Conservation (phyloP, 2,797 vertebrate species). For the Eulemur rubriventer region DNA sequence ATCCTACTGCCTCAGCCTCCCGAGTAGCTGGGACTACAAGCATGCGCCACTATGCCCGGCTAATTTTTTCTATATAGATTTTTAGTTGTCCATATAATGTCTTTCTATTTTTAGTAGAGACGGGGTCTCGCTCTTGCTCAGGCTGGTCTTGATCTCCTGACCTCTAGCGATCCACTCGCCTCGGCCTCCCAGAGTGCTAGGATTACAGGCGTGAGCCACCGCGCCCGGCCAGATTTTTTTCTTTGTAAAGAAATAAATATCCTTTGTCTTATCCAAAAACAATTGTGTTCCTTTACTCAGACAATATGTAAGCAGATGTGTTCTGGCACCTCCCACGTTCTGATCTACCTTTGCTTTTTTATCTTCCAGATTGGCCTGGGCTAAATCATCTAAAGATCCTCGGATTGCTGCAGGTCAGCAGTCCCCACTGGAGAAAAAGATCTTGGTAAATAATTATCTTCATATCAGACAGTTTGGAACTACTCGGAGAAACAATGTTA, state of each 20-base stretch:
- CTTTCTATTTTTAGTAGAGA: no score
- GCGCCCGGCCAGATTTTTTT: background rate
- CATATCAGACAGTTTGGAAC: background rate
- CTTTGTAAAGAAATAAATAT: background rate
- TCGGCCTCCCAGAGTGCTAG: no score
- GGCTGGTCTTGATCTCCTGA: no score
- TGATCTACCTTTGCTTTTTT: conserved; percentile 20
- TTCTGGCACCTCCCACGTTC: background rate
- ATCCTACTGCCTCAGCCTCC: no score
- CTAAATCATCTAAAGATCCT: conserved; percentile 62
- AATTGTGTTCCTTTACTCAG: background rate
- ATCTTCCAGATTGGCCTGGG: conserved; percentile 68
- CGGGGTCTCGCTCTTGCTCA: no score
- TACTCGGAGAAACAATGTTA: background rate
- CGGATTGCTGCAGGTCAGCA: conserved; percentile 61
- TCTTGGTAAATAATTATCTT: conserved; percentile 64
- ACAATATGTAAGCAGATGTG: background rate
- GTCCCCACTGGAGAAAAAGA: conserved; percentile 71
- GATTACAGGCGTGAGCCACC: no score
- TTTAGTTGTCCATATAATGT: no score
- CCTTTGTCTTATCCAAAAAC: background rate
- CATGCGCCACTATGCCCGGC: no score
- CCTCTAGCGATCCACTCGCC: no score
- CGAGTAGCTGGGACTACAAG: no score
- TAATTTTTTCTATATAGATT: no score